Evolutionary conservation across 1,140 invertebrate species (phyloP), one percentile per base, ranked within the genome.

Genomic region (Vollenhovia emeryi): DNA sequence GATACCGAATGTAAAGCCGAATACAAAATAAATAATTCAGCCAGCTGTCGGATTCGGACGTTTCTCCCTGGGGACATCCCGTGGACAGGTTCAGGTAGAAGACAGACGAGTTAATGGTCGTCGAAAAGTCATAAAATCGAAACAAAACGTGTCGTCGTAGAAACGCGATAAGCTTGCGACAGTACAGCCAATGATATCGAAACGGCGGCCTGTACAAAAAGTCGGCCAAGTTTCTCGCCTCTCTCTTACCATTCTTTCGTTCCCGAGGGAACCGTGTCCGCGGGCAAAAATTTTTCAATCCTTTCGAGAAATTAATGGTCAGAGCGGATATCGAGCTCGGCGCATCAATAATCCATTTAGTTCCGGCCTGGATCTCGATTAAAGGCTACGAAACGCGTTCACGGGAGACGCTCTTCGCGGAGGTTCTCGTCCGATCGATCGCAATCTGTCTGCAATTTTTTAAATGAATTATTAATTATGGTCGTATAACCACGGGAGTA

Each of bases 91-190:
- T 73, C 50, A 59, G 68, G 55, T 79, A 85, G 43, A 85, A 40
- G 30, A 62, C 48, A 1, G 33, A 82, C 48, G 40, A 48, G 62
- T 90, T 82, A 87, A 91, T 90, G 84, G 57, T 88, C 74, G 82
- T 83, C 64, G 48, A 87, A 21, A 55, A 50, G 55, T 89, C 87
- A 57, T 91, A 92, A 92, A 92, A 86, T 85, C 45, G 80, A 30
- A 36, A 69, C 33, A 68, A 36, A 88, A 90, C 84, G 73, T 87
- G 85, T 18, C 21, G 18, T 75, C 13, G 84, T 89, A 89, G 89
- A 90, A 89, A 89, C 52, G 36, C 55, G 89, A 92, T 91, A 86
- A 86, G 89, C 87, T 90, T 76, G 60, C 43, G 78, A 71, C 50
- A 84, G 86, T 85, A 91, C 43, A 75, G 57, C 73, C n/a, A 88